Percentiles rank a stretch among this genome's conserved stretches.
Evolutionary conservation across 2,888 invertebrate species (phyloP).

Genomic region (Oasisia sp.): DNA sequence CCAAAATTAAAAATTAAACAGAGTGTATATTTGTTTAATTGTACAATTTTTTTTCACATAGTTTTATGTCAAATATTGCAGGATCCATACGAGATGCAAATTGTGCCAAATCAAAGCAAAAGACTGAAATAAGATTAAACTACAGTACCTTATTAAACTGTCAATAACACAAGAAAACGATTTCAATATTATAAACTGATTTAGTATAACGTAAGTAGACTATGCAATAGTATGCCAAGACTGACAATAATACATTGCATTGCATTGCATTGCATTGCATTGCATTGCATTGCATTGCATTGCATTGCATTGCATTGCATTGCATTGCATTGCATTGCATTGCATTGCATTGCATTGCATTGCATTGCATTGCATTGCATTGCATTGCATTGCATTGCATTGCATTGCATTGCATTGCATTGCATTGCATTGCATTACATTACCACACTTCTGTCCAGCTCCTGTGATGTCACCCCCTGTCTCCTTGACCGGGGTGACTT

Average conservation of each 20-base stretch:
- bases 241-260: too few species aligned
- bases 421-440: neutral
- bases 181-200: too few species aligned
- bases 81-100: too few species aligned
- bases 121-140: too few species aligned
- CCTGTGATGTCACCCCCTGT: neutral
- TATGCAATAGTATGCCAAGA: neutral
- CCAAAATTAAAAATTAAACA: too few species aligned
- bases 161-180: too few species aligned
- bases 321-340: neutral
- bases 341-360: neutral
- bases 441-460: neutral
- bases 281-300: neutral
- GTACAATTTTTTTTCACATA: too few species aligned
- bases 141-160: too few species aligned
- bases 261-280: neutral
- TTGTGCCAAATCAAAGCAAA: too few species aligned
- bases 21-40: too few species aligned
- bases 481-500: neutral
- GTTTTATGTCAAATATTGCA: too few species aligned
- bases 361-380: neutral
- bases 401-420: neutral
- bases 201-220: neutral
- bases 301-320: neutral
- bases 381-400: neutral